phyloP scores from a whole-genome alignment of 2,888 invertebrate species.

The Agrotis segetum region DNA sequence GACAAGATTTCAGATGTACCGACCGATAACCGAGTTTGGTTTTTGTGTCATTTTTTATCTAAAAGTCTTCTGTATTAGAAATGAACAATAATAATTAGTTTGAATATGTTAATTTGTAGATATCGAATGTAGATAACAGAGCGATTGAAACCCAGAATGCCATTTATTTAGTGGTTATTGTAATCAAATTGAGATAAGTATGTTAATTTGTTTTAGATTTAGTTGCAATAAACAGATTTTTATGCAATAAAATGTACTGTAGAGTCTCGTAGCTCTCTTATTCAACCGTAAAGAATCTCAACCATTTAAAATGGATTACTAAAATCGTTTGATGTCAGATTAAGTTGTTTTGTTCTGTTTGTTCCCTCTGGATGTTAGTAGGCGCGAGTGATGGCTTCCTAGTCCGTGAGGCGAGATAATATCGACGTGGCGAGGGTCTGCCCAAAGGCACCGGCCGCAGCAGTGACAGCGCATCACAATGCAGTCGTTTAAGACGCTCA shows the following conservation, averaged over 20 bases:
- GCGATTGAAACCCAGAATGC: neutral
- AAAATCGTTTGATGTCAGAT: constrained; percentile 76
- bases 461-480: constrained; percentile 87
- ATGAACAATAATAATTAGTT: constrained; percentile 32
- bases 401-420: constrained; percentile 80
- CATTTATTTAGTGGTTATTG: constrained; percentile 3
- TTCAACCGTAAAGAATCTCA: constrained; percentile 24
- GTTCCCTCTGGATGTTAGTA: constrained; percentile 65
- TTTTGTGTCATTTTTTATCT: constrained; percentile 66
- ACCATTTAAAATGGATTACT: constrained; percentile 67
- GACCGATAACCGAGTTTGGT: constrained; percentile 75
- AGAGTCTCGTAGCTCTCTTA: neutral
- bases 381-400: constrained; percentile 77
- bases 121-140: constrained; percentile 10
- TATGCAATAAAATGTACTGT: neutral
- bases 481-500: constrained; percentile 89
- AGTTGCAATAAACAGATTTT: neutral
- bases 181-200: constrained; percentile 2
- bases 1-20: constrained; percentile 87
- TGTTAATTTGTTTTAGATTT: neutral
- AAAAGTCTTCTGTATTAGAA: constrained; percentile 41
- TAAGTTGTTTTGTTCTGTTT: constrained; percentile 71
- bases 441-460: constrained; percentile 82
- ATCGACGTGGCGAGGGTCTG: constrained; percentile 74
- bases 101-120: constrained; percentile 36